Conservation (phyloP, 2,888 invertebrate genomes). For the Drosophila anomelani region DNA sequence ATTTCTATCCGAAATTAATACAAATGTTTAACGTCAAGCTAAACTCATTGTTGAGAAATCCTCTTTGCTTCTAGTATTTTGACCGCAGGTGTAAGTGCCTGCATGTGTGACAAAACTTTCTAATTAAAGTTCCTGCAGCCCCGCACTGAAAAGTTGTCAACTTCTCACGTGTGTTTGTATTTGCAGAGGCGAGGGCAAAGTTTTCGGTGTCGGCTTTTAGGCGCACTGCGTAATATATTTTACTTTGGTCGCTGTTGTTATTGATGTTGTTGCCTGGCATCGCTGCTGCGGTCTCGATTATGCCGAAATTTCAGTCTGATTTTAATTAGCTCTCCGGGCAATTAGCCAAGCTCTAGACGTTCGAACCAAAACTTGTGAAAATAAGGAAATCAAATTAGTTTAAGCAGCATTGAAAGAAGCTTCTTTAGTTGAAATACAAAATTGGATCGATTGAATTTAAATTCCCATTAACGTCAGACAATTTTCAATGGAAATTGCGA, state of each 20-base stretch:
- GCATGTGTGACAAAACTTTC: slow-evolving; percentile 78
- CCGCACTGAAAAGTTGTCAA: slow-evolving; percentile 67
- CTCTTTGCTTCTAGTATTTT: neutral
- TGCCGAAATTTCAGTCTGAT: slow-evolving; percentile 53
- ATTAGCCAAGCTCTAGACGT: slow-evolving; percentile 54
- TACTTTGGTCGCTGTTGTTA: slow-evolving; percentile 17
- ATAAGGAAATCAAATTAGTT: neutral
- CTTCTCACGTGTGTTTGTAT: slow-evolving; percentile 72
- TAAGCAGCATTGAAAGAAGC: neutral
- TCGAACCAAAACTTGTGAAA: slow-evolving; percentile 2
- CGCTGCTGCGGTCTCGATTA: slow-evolving; percentile 37
- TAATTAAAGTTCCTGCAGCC: slow-evolving; percentile 75
- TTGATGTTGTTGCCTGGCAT: slow-evolving; percentile 19
- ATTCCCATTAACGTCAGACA: neutral
- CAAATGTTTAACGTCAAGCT: too few species aligned
- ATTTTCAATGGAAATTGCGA: neutral
- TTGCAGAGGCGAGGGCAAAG: slow-evolving; percentile 51
- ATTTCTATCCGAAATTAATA: too few species aligned
- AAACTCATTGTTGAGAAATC: neutral
- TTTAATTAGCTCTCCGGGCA: slow-evolving; percentile 65
- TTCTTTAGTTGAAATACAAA: neutral
- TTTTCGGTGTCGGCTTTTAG: slow-evolving; percentile 65
- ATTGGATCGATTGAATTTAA: neutral
- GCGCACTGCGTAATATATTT: slow-evolving; percentile 67
- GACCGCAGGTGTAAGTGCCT: slow-evolving; percentile 24